phyloP scores from a whole-genome alignment of 2,888 invertebrate species.

The Epistrophe grossulariae region DNA sequence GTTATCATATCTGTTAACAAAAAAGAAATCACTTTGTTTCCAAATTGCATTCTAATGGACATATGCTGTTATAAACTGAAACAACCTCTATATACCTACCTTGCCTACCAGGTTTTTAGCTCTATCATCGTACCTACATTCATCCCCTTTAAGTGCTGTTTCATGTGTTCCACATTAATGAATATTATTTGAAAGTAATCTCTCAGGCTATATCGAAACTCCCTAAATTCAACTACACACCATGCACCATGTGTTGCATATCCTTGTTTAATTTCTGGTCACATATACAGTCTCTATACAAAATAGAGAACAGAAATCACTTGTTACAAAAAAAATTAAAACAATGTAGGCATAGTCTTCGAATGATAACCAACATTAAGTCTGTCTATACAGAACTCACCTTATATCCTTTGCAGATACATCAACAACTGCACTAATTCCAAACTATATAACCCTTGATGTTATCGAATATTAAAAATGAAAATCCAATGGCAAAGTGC shows the following conservation, averaged over 20 bases:
- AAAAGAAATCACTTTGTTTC: constrained; percentile 65
- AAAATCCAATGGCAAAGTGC: constrained; percentile 44
- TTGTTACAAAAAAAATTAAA: constrained; percentile 42
- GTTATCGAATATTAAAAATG: constrained; percentile 47
- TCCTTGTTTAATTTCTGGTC: neutral
- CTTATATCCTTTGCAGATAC: too few species aligned
- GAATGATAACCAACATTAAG: neutral
- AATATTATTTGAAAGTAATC: constrained; percentile 75
- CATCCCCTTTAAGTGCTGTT: constrained; percentile 73
- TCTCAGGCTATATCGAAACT: constrained; percentile 42
- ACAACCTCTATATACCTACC: constrained; percentile 19
- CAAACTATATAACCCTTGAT: constrained; percentile 56
- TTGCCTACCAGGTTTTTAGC: neutral
- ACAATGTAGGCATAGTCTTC: constrained; percentile 22
- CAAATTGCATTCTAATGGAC: constrained; percentile 73
- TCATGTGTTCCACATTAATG: constrained; percentile 76
- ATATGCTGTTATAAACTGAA: constrained; percentile 63
- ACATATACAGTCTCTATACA: neutral
- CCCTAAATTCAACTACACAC: constrained; percentile 4
- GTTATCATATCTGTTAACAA: constrained; percentile 49
- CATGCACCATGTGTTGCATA: constrained; percentile 65
- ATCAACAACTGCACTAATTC: constrained; percentile 19
- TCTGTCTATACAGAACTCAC: neutral
- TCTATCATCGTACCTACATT: neutral
- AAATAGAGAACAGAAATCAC: constrained; percentile 22